Evolutionary conservation across 2,888 invertebrate genomes (phyloP).

Genomic region (Prosapia bicincta): DNA sequence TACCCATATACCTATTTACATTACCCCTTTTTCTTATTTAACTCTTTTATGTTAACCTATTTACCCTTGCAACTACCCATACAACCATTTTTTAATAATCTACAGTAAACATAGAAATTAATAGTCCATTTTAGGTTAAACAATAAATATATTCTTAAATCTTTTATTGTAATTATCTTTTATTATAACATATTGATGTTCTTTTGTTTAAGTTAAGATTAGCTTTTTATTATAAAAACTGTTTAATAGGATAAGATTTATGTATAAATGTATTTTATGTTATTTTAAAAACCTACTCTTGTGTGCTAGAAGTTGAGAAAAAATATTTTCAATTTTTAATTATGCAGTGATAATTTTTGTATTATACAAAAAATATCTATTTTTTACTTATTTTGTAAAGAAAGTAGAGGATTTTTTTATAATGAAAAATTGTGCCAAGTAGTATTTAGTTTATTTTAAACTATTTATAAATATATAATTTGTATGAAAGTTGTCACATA

Average conservation of each 20-base stretch:
- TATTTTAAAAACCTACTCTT: not conserved
- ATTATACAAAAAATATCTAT: not conserved
- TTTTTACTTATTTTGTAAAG: not conserved
- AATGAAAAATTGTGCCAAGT: not conserved
- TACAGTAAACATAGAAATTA: no score
- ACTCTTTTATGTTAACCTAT: no score
- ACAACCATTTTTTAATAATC: no score
- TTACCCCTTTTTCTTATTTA: no score
- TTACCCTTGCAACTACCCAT: no score
- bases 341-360: not conserved
- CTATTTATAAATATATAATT: not conserved
- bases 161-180: no score
- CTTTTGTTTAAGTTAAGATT: no score
- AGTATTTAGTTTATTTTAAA: not conserved
- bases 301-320: not conserved
- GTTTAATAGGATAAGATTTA: not conserved
- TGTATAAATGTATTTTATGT: not conserved
- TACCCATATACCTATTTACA: no score
- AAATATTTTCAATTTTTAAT: not conserved
- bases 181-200: no score
- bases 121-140: no score
- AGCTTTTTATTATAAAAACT: not conserved
- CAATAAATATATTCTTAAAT: no score
- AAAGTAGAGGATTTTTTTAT: not conserved
- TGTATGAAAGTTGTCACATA: no score